phyloP scores from a whole-genome alignment of 2,888 invertebrate genomes.

The Polietes domitor region DNA sequence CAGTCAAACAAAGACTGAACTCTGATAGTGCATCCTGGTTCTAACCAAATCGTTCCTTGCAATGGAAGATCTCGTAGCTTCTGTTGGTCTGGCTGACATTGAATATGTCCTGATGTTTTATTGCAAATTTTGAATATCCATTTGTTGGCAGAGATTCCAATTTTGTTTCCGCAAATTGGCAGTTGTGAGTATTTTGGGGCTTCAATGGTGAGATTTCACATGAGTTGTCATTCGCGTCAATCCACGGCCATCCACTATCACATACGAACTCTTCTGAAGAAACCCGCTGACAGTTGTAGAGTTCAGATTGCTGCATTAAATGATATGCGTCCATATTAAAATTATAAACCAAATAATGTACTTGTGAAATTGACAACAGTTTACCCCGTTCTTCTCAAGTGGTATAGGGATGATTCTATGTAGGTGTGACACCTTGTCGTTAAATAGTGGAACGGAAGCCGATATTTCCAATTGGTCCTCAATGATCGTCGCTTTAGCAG shows the following conservation, averaged over 20 bases:
- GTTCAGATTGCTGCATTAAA: neutral
- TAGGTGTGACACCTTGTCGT: neutral
- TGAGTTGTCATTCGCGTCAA: neutral
- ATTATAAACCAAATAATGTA: neutral
- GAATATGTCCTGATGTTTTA: too few relatives aligned
- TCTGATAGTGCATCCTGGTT: too few relatives aligned
- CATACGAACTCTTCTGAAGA: neutral
- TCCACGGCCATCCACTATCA: neutral
- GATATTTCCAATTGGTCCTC: neutral
- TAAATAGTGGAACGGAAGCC: neutral
- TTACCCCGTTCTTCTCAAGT: neutral
- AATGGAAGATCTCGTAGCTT: too few relatives aligned
- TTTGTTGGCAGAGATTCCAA: too few relatives aligned
- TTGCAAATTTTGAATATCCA: too few relatives aligned
- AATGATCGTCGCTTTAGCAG: neutral
- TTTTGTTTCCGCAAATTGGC: too few relatives aligned
- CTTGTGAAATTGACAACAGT: too few relatives aligned
- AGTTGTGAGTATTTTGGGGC: neutral
- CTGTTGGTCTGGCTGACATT: too few relatives aligned
- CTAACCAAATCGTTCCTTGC: too few relatives aligned
- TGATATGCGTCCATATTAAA: neutral
- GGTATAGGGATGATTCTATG: neutral
- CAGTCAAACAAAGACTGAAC: too few relatives aligned
- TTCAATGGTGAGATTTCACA: neutral
- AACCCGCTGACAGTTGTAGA: neutral